Evolutionary conservation across 2,888 invertebrate genomes (phyloP).

Genomic region (Lasius fuliginosus): DNA sequence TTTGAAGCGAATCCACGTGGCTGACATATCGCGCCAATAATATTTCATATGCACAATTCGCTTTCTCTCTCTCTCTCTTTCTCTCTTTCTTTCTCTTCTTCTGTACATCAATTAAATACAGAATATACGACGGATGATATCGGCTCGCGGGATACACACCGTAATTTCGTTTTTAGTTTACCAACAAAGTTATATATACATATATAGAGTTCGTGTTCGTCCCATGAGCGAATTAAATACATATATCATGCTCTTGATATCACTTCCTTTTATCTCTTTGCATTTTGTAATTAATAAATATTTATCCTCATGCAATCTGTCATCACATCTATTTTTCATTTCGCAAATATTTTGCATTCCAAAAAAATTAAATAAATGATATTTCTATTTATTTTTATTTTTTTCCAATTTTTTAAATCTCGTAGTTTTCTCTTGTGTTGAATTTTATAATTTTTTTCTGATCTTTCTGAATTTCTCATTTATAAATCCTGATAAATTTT

Average conservation of each 20-base stretch:
- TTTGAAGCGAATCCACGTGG: neutral
- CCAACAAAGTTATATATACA: constrained; percentile 3
- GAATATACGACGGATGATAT: constrained; percentile 1
- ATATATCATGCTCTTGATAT: neutral
- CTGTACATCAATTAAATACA: constrained; percentile 23
- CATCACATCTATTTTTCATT: neutral
- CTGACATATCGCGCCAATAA: neutral
- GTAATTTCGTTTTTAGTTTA: constrained; percentile 13
- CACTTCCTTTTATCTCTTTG: neutral
- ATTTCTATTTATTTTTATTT: neutral
- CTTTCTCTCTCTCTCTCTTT: neutral
- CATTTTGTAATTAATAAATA: neutral
- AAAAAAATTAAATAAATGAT: neutral
- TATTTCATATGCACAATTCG: neutral
- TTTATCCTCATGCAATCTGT: neutral
- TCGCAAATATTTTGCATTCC: neutral
- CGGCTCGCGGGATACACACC: neutral
- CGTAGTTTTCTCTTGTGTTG: neutral
- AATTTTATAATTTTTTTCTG: neutral
- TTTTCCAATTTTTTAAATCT: neutral
- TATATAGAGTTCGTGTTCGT: neutral
- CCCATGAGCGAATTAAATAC: constrained; percentile 12
- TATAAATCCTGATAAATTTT: neutral
- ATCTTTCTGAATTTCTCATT: neutral
- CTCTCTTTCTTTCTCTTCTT: neutral